A percentile compares a stretch with the other conserved stretches of the same genome.
Conservation (phyloP, 2,888 invertebrate genomes). For the Entomobrya multifasciata region DNA sequence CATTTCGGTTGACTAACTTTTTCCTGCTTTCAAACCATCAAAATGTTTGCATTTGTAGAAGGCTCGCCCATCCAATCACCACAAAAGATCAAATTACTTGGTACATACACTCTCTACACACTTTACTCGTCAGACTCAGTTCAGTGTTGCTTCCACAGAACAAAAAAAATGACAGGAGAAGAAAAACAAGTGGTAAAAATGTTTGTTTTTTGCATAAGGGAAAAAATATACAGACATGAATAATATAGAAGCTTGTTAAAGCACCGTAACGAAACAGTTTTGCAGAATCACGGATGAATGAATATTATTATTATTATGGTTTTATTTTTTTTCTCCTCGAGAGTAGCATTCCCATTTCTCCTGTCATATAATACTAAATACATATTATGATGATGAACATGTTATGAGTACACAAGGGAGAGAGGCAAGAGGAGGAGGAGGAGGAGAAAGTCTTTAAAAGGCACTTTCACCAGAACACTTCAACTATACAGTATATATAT, state of each 20-base stretch:
- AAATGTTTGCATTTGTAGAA: constrained; percentile 31
- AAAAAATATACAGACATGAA: constrained; percentile 21
- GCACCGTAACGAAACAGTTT: background rate
- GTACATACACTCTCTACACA: no score
- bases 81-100: constrained; percentile 63
- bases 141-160: no score
- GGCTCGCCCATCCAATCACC: constrained; percentile 54
- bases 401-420: background rate
- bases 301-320: constrained; percentile 40
- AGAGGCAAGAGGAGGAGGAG: background rate
- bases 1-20: constrained; percentile 55
- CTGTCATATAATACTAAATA: constrained; percentile 36
- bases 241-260: constrained; percentile 24
- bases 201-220: background rate
- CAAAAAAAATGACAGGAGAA: background rate
- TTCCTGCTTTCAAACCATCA: no score
- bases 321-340: constrained; percentile 9
- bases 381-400: constrained; percentile 1
- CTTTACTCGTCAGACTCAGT: background rate
- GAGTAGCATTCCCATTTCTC: no score
- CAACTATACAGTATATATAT: no score
- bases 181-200: background rate
- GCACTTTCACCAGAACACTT: background rate
- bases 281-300: constrained; percentile 49
- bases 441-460: background rate